Evolutionary conservation across 64 coral and sea anemone genomes (phyloP).

Genomic region (Astreopora myriophthalma): DNA sequence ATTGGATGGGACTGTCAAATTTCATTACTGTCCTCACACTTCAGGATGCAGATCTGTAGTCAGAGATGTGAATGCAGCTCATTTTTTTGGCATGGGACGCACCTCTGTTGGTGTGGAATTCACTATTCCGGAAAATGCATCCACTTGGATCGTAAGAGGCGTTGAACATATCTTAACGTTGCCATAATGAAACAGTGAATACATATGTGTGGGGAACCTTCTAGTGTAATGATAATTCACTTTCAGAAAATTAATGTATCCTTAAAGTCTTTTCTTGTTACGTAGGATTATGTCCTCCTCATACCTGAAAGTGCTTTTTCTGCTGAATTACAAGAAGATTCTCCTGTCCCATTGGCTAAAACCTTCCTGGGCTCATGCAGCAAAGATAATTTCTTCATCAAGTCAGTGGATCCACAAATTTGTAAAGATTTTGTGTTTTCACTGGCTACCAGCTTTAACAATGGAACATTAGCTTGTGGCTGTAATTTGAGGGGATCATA

Average conservation of each 20-base stretch:
- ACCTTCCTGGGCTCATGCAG: constrained; percentile 79
- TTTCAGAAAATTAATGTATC: not conserved
- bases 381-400: constrained; percentile 77
- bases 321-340: constrained; percentile 49
- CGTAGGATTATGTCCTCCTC: constrained; percentile 79
- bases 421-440: constrained; percentile 89
- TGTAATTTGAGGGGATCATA: constrained; percentile 77
- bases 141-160: constrained; percentile 89
- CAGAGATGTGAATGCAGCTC: constrained; percentile 34
- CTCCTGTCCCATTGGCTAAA: constrained; percentile 59
- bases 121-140: constrained; percentile 62
- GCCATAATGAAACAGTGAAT: not conserved
- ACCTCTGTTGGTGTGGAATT: constrained; percentile 63
- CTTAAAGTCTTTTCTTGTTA: not conserved
- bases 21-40: constrained; percentile 90
- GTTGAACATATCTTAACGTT: not conserved
- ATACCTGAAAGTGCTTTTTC: constrained; percentile 77
- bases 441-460: constrained; percentile 80
- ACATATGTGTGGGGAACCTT: no score
- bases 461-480: constrained; percentile 78
- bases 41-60: constrained; percentile 84
- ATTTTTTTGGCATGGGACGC: constrained; percentile 74
- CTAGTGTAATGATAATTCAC: not conserved
- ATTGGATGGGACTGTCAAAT: constrained; percentile 50
- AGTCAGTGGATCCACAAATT: constrained; percentile 27